These are phyloP conservation scores for Altica lythri DNA, from an alignment of 2,888 invertebrate genomes.

Conservation along the genomic window DNA sequence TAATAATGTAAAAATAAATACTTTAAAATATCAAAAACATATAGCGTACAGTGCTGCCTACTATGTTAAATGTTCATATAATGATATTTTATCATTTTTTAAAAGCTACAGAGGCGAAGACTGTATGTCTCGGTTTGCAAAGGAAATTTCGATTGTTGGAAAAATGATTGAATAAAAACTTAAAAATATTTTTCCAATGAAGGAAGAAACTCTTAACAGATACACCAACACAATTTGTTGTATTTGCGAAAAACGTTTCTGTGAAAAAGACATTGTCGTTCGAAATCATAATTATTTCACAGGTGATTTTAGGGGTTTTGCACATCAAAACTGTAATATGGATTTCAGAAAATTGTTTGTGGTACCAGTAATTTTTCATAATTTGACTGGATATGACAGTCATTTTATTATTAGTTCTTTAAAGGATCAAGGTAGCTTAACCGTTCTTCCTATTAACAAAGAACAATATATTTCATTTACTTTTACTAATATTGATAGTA, in stretches of 20 bases:
- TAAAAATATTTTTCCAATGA: slow-evolving; percentile 31
- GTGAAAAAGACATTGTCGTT: slow-evolving; percentile 32
- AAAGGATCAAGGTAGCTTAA: no score
- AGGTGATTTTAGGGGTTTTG: slow-evolving; percentile 41
- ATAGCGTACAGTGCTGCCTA: slow-evolving; percentile 35
- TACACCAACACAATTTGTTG: slow-evolving; percentile 28
- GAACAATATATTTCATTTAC: slow-evolving; percentile 48
- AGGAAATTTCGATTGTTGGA: slow-evolving; percentile 30
- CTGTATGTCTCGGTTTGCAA: slow-evolving; percentile 38
- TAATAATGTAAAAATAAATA: not conserved
- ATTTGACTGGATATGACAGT: slow-evolving; percentile 44
- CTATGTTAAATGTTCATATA: slow-evolving; percentile 40
- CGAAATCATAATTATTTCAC: slow-evolving; percentile 45
- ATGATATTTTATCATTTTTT: slow-evolving; percentile 37
- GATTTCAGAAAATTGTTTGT: slow-evolving; percentile 41
- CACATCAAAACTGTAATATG: slow-evolving; percentile 47
- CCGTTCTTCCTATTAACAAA: slow-evolving; percentile 43
- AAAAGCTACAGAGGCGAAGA: slow-evolving; percentile 32
- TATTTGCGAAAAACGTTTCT: slow-evolving; percentile 36
- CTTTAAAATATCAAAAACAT: slow-evolving; percentile 21
- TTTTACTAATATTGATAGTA: slow-evolving; percentile 31
- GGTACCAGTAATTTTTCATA: slow-evolving; percentile 48
- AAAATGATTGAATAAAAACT: slow-evolving; percentile 28
- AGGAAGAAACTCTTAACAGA: not conserved
- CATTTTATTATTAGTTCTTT: slow-evolving; percentile 48